Evolutionary conservation across 1,140 invertebrate species (phyloP).

Genomic region (Zaprionus ornatus): DNA sequence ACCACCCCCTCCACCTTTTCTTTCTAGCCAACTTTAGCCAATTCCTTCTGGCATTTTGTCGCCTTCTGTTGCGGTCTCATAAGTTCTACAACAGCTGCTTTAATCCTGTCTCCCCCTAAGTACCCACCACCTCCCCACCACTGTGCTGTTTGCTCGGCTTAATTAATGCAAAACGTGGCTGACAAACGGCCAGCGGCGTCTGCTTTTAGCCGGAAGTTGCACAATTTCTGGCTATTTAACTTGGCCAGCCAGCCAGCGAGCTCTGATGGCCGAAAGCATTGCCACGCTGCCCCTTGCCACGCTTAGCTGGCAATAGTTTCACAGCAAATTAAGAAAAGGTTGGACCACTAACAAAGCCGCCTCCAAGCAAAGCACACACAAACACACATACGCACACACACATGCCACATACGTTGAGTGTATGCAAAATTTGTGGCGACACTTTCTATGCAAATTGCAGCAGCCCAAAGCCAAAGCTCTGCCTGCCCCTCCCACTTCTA

Average conservation of each 20-base stretch:
- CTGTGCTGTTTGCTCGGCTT: conserved; percentile 34
- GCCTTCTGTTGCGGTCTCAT: conserved; percentile 21
- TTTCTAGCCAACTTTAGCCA: not conserved
- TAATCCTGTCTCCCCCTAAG: too few relatives aligned
- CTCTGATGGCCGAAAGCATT: conserved; percentile 33
- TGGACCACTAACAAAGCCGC: conserved; percentile 48
- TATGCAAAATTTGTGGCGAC: conserved; percentile 44
- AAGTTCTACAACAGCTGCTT: conserved; percentile 13
- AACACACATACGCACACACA: conserved; percentile 6
- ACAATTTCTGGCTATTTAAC: conserved; percentile 69
- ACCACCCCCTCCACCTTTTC: not conserved
- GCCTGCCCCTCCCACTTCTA: too few relatives aligned
- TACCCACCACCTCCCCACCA: not conserved
- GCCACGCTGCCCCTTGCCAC: conserved; percentile 31
- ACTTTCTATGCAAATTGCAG: conserved; percentile 68
- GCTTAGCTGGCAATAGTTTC: conserved; percentile 79
- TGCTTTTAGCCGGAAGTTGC: conserved; percentile 63
- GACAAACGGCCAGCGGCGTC: conserved; percentile 71
- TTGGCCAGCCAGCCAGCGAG: conserved; percentile 26
- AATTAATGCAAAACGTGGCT: conserved; percentile 62
- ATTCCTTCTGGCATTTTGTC: conserved; percentile 16
- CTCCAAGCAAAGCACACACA: conserved; percentile 9
- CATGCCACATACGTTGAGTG: conserved; percentile 31
- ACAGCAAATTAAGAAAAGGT: conserved; percentile 83
- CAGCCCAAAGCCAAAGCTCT: not conserved